Conservation (phyloP, 2,113 vertebrate species). For the Chroicocephalus ridibundus region DNA sequence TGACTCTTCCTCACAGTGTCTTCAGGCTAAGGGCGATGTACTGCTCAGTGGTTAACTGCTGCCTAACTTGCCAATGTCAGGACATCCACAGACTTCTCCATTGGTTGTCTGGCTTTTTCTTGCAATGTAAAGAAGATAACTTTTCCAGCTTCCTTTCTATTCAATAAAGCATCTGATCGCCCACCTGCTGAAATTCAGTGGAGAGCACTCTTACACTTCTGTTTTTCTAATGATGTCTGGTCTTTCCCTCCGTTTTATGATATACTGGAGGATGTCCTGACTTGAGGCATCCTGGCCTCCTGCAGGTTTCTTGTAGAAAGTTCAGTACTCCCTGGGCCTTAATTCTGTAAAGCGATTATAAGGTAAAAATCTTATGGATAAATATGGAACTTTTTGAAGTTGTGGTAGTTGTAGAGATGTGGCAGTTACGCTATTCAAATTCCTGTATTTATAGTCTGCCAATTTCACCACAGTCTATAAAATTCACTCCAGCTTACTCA, state of each 20-base stretch:
- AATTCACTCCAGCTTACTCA: neutral
- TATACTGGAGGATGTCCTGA: neutral
- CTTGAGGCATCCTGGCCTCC: neutral
- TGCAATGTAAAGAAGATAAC: neutral
- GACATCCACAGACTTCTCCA: neutral
- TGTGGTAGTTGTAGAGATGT: neutral
- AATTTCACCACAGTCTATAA: neutral
- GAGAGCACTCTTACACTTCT: neutral
- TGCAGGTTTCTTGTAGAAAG: neutral
- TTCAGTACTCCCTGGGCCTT: neutral
- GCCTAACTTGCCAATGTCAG: neutral
- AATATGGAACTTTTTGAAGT: neutral
- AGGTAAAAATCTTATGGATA: neutral
- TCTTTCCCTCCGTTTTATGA: neutral
- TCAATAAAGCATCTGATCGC: neutral
- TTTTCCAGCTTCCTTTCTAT: neutral
- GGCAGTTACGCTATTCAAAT: neutral
- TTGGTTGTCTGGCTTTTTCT: neutral
- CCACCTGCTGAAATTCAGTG: neutral
- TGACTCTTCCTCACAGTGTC: neutral
- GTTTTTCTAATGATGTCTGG: neutral
- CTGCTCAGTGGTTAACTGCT: neutral
- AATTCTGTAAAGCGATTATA: neutral
- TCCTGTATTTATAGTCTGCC: neutral
- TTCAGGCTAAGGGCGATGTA: neutral